Percentiles rank a stretch among this genome's conserved stretches.
Evolutionary conservation across 2,113 vertebrate genomes (phyloP).

Genomic region (Notothenia rossii): DNA sequence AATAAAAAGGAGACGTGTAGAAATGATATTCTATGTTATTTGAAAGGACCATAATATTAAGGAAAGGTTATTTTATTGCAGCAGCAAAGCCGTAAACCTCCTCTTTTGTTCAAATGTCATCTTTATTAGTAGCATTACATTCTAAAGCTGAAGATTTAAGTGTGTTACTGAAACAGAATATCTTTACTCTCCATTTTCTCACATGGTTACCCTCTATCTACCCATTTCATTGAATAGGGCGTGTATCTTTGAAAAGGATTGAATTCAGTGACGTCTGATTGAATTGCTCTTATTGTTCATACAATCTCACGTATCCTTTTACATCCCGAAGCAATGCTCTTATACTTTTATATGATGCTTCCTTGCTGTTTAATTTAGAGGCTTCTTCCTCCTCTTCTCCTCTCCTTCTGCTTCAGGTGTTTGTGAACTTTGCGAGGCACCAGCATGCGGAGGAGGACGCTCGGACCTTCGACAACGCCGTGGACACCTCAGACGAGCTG

Average conservation of each 20-base stretch:
- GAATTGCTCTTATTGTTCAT: conserved; percentile 24
- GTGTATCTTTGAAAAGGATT: conserved; percentile 22
- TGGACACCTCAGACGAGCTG: conserved; percentile 75
- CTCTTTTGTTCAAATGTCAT: conserved; percentile 33
- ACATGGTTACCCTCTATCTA: conserved; percentile 12
- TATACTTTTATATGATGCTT: conserved; percentile 65
- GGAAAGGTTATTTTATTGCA: too few relatives aligned
- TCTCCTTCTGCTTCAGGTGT: conserved; percentile 70
- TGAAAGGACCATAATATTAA: neutral
- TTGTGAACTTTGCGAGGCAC: conserved; percentile 81
- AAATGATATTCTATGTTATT: neutral
- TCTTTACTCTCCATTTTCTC: conserved; percentile 8
- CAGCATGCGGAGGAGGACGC: conserved; percentile 64
- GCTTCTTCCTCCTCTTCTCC: neutral
- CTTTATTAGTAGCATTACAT: neutral
- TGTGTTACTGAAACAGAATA: conserved; percentile 31
- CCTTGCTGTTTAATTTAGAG: conserved; percentile 58
- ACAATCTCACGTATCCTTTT: conserved; percentile 39
- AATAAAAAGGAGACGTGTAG: neutral
- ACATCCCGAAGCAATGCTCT: conserved; percentile 66
- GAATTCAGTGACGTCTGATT: conserved; percentile 38
- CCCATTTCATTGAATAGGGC: conserved; percentile 8
- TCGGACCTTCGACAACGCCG: conserved; percentile 51
- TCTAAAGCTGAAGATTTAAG: conserved; percentile 12
- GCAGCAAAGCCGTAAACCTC: neutral